Base-by-base conservation (phyloP, 2,113 vertebrate genomes). In the Polypterus bichir region DNA sequence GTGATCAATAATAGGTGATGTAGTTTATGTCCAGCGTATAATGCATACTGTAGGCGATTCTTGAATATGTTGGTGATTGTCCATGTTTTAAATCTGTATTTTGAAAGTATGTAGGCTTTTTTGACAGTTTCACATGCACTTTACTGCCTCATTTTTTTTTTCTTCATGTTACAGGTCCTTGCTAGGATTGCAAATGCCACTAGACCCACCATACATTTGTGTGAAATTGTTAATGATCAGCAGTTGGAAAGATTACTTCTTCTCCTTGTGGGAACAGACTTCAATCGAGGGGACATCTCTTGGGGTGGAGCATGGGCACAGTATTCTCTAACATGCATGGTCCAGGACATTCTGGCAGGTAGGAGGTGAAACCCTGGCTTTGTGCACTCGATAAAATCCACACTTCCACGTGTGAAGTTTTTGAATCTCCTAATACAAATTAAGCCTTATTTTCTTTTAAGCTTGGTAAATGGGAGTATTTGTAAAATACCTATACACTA, bases 261-360 rank as follows among this genome's bases (percentile, higher is more conserved):
- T 4, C 86, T 99, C 54, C 80, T 99, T 0, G 96, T 99, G 69
- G 96, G 96, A 65, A 98, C 95, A 1, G 96, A 99, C 74, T 99
- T 99, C 62, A 99, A 99, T 71, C 87, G 94, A 59, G 96, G 96
- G 64, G 94, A 98, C 79, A 98, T 99, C 77, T 94, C 94, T 57
- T 98, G 96, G 96, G 95, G 96, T 7, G 96, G 96, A 47, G 96
- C 95, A 44, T 99, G 96, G 95, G 96, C 94, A 62, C 96, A 99
- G 55, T 98, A 98, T 80, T 97, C 95, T 51, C 87, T 99, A 73
- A 98, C 92, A 5, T 98, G 96, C 65, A 98, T 99, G 96, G 83
- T 99, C 4, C 96, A 99, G 78, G 96, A 99, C 80, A 97, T 99
- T 72, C 80, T 99, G 67, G 88, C 92, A 92, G 95, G 96, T 98